These are phyloP conservation scores for Harpagifer antarcticus DNA, from an alignment of 2,797 vertebrate species.

Conservation along the genomic window DNA sequence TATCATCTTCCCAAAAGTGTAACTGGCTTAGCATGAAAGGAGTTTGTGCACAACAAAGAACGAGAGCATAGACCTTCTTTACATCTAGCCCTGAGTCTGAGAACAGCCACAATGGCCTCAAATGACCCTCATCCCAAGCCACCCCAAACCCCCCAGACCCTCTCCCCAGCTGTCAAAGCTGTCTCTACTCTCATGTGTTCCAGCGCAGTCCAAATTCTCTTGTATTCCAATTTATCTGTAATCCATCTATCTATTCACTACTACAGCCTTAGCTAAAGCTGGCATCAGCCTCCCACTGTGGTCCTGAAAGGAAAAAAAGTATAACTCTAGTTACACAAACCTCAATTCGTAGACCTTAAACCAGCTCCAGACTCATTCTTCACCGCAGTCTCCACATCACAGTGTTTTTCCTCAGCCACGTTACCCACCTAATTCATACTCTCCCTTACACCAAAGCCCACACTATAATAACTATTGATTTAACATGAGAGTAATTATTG, in stretches of 20 bases:
- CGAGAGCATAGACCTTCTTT: conserved; percentile 42
- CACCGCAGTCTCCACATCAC: conserved; percentile 61
- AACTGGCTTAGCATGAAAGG: conserved; percentile 79
- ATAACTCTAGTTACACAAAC: conserved; percentile 37
- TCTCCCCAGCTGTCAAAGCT: conserved; percentile 42
- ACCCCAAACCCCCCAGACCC: conserved; percentile 21
- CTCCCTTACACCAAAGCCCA: conserved; percentile 35
- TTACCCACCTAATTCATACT: conserved; percentile 37
- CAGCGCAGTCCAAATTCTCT: conserved; percentile 44
- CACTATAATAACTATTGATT: conserved; percentile 49
- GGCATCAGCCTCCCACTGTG: conserved; percentile 33
- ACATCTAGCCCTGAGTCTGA: conserved; percentile 58
- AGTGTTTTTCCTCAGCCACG: conserved; percentile 35
- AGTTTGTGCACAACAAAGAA: conserved; percentile 29
- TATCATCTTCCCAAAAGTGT: conserved; percentile 80
- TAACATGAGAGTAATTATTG: conserved; percentile 35
- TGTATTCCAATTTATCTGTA: conserved; percentile 57
- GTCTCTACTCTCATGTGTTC: conserved; percentile 35
- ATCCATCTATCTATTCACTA: conserved; percentile 54
- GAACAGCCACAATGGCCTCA: conserved; percentile 68
- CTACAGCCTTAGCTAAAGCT: conserved; percentile 33
- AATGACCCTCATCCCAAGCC: conserved; percentile 66
- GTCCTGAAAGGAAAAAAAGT: conserved; percentile 17
- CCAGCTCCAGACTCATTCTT: conserved; percentile 36
- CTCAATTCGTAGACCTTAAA: conserved; percentile 51